Base-by-base conservation (phyloP, 2,113 vertebrate species). In the Poeciliopsis turrubarensis region DNA sequence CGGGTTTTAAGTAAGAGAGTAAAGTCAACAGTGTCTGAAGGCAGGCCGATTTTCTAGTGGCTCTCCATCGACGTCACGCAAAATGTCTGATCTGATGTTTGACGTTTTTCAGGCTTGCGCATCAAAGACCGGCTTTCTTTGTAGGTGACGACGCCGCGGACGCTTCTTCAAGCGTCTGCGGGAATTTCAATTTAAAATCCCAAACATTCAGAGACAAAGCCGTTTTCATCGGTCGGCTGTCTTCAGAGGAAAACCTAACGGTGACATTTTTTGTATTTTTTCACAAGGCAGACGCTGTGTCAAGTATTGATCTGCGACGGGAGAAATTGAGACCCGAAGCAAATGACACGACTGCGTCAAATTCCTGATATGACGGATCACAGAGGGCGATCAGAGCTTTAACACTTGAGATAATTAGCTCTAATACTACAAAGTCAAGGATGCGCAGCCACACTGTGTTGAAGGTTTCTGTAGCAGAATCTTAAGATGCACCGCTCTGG, bases 391-490 rank as follows among this genome's bases (percentile, higher is more conserved):
- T 54, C 19, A 54, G 51, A 57, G 8, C 25, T 57, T 57, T 57
- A 3, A 25, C n/a, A 25, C 51, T n/a, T n/a, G 22, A 57, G 9
- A 57, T 57, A 57, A 57, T 57, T 57, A 57, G 51, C 51, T 57
- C 51, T 57, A 11, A 3, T 57, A n/a, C 51, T n/a, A 57, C 19
- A 2, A 57, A 57, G 25, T 57, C 51, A 25, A 57, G 22, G 7
- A 57, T 57, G 51, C 22, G 51, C 51, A 25, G 5, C 39, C 39
- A 15, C 39, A 41, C 19, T 25, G 32, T 13, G 11, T 57, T 31
- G 11, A 70, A 73, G 60, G 60, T 68, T 61, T 73, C 67, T 32
- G 73, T 75, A 78, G 83, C 79, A 80, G 61, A 12, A 62, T 83
- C 68, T 63, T 64, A 68, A 27, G 30, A 81, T 30, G 63, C 27